phyloP scores from a whole-genome alignment of 2,888 invertebrate genomes.

The Nomada fabriciana region DNA sequence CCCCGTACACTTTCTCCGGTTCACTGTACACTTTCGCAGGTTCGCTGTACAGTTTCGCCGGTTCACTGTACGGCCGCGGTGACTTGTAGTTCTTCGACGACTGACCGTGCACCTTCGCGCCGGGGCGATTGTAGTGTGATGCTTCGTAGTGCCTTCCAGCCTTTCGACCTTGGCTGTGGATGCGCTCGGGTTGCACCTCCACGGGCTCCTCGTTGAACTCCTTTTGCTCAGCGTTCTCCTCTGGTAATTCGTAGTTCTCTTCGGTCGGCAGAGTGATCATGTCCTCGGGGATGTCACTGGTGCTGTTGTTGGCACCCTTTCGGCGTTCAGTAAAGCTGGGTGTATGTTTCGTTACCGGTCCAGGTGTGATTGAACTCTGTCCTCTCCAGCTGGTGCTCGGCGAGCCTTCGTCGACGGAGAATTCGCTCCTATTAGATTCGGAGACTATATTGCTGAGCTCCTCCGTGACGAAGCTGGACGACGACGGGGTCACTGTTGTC shows the following conservation, averaged over 20 bases:
- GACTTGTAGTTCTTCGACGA: slow-evolving; percentile 87
- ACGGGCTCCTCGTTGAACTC: slow-evolving; percentile 79
- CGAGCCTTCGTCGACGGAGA: slow-evolving; percentile 86
- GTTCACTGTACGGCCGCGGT: slow-evolving; percentile 86
- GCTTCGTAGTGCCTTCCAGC: slow-evolving; percentile 83
- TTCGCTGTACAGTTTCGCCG: slow-evolving; percentile 86
- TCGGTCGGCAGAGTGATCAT: slow-evolving; percentile 76
- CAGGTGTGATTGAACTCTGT: slow-evolving; percentile 74
- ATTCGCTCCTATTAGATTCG: slow-evolving; percentile 86
- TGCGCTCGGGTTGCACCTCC: slow-evolving; percentile 74
- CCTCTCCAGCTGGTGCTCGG: slow-evolving; percentile 85
- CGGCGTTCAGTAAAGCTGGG: slow-evolving; percentile 7
- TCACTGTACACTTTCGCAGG: slow-evolving; percentile 87
- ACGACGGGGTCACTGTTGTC: slow-evolving; percentile 67
- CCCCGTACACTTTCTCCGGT: slow-evolving; percentile 86
- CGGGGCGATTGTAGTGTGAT: slow-evolving; percentile 85
- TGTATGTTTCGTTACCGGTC: slow-evolving; percentile 59
- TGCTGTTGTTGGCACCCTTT: slow-evolving; percentile 3
- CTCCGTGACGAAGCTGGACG: slow-evolving; percentile 80
- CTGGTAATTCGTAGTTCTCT: slow-evolving; percentile 77
- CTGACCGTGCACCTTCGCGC: slow-evolving; percentile 84
- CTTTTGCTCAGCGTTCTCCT: slow-evolving; percentile 74
- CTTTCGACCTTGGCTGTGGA: slow-evolving; percentile 84
- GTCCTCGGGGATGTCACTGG: slow-evolving; percentile 48
- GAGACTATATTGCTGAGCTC: slow-evolving; percentile 85